phyloP scores from a whole-genome alignment of 2,888 invertebrate genomes.

The Teinopalpus imperialis region DNA sequence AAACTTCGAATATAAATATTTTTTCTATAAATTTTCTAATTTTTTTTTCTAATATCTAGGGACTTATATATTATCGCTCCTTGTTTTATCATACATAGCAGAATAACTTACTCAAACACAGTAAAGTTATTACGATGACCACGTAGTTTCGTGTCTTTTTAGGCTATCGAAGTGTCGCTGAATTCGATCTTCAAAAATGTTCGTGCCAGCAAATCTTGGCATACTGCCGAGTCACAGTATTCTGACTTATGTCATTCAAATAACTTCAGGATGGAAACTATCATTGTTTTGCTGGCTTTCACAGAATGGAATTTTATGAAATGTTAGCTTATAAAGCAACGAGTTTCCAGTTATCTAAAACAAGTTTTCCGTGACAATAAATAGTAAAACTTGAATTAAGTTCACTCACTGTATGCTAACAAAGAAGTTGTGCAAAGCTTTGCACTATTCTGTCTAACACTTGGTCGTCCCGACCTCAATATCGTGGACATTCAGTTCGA shows the following conservation, averaged over 20 bases:
- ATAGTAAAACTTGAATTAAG: too few species aligned
- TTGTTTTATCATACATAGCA: too few species aligned
- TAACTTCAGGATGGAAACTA: constrained; percentile 1
- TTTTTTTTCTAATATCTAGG: not conserved
- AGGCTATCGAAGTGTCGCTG: not conserved
- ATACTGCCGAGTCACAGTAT: constrained; percentile 9
- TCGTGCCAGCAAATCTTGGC: constrained; percentile 17
- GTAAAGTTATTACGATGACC: not conserved
- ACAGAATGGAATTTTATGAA: not conserved
- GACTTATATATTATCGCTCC: not conserved
- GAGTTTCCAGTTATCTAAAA: too few species aligned
- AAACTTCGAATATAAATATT: too few species aligned
- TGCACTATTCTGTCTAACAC: too few species aligned
- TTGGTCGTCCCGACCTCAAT: too few species aligned
- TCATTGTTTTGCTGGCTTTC: constrained; percentile 3
- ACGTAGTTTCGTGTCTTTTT: too few species aligned
- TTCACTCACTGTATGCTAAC: too few species aligned
- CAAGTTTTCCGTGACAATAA: too few species aligned
- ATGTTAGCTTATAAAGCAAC: not conserved
- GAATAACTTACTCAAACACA: not conserved
- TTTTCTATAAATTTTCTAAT: too few species aligned
- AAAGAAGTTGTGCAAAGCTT: too few species aligned
- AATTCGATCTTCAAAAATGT: constrained; percentile 8
- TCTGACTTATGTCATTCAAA: constrained; percentile 12
- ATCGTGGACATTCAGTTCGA: too few species aligned